Evolutionary conservation across 2,797 vertebrate species (phyloP), one percentile per base, ranked within the genome.

Genomic region (Pantherophis vulpinus): DNA sequence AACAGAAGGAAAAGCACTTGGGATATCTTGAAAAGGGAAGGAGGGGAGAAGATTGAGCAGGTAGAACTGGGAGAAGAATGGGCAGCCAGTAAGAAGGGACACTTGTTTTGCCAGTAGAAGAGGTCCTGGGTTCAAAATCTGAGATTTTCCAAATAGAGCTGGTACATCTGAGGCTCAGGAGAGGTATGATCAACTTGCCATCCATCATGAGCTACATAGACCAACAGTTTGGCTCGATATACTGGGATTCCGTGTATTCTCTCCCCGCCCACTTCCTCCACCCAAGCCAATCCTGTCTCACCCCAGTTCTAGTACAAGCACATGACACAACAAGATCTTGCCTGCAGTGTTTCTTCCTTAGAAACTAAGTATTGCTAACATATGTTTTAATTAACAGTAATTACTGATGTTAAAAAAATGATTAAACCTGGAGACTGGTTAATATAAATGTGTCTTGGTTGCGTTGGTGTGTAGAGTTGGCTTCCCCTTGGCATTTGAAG

Each of bases 391-490:
- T 83, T 14, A 89, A 63, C 42, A 47, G 6, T 32, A 55, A 70
- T 58, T 10, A 42, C 1, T 47, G 12, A 83, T 25, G 37, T 83
- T 83, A 83, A 25, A 20, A 74, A 74, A 42, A 56, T 55, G 10
- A 90, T 61, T 61, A 79, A 37, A 12, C 70, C 3, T n/a, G 87
- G 14, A 89, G 54, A 83, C 54, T 79, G 90, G 90, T 56, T 27
- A 5, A 0, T 2, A 7, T 27, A 23, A 1, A 83, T 0, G 14
- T 6, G 63, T 91, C 25, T 4, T 2, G 86, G 88, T 87, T 12
- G 86, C n/a, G 54, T 0, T 0, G 18, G 0, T 9, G 37, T 25
- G 74, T 5, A 23, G 37, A 83, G 10, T 0, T 51, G 37, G 74
- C 74, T 83, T 83, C 37, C 74, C 20, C 20, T 47, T 42, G 37